These are phyloP conservation scores for Cynoglossus semilaevis DNA, from an alignment of 2,113 vertebrate genomes.

Conservation along the genomic window DNA sequence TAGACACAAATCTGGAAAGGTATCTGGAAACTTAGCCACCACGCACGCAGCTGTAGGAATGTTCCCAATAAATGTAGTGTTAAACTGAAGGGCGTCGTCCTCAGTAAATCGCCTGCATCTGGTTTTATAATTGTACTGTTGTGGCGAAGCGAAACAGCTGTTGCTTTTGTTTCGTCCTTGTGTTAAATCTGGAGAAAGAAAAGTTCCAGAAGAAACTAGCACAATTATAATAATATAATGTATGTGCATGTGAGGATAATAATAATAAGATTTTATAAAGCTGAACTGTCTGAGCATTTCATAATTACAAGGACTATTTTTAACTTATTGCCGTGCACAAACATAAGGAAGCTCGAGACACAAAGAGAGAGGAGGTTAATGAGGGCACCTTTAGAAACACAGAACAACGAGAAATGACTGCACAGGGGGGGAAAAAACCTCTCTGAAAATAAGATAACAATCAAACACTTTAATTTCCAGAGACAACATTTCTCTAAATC, in stretches of 20 bases:
- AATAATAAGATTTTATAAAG: constrained; percentile 24
- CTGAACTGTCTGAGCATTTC: constrained; percentile 5
- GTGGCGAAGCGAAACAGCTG: constrained; percentile 28
- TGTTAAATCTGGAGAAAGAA: constrained; percentile 37
- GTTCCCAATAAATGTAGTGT: constrained; percentile 19
- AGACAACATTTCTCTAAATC: constrained; percentile 49
- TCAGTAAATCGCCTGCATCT: constrained; percentile 39
- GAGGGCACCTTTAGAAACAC: constrained; percentile 48
- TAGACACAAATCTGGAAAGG: too few species aligned
- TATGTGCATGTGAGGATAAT: neutral
- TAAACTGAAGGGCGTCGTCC: constrained; percentile 29
- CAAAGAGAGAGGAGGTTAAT: constrained; percentile 40
- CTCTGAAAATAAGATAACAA: constrained; percentile 51
- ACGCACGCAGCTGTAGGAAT: constrained; percentile 16
- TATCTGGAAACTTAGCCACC: constrained; percentile 24
- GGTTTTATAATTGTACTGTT: constrained; percentile 36
- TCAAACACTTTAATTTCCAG: constrained; percentile 56
- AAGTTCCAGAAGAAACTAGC: constrained; percentile 15
- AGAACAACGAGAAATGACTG: constrained; percentile 48
- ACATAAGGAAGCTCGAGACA: constrained; percentile 13
- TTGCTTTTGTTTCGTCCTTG: constrained; percentile 34
- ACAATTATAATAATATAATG: constrained; percentile 6
- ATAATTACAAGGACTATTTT: constrained; percentile 27
- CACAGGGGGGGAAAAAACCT: constrained; percentile 34
- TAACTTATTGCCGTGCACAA: constrained; percentile 23